Percentiles rank a stretch among this genome's conserved stretches.
Conservation (phyloP, 2,888 invertebrate genomes). For the Watsonalla cultraria region DNA sequence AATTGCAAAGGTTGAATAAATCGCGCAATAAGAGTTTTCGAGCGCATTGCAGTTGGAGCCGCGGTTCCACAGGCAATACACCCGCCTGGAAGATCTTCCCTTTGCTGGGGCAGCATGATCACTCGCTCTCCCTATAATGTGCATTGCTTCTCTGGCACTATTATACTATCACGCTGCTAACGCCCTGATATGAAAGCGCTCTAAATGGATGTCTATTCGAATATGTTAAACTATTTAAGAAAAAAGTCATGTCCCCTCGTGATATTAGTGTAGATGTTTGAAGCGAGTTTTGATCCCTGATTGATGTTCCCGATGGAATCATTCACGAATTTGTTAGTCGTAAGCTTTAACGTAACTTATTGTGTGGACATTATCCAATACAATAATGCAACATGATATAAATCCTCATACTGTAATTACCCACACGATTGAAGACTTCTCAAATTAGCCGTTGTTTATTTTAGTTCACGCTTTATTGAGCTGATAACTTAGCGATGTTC, state of each 20-base stretch:
- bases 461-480: conserved; percentile 35
- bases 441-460: conserved; percentile 13
- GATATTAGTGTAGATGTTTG: conserved; percentile 67
- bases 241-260: conserved; percentile 58
- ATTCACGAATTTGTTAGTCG: conserved; percentile 64
- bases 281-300: conserved; percentile 36
- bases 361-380: conserved; percentile 10
- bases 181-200: too few relatives aligned
- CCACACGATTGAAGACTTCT: conserved; percentile 22
- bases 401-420: conserved; percentile 7
- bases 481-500: conserved; percentile 14
- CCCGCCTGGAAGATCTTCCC: too few relatives aligned
- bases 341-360: conserved; percentile 59
- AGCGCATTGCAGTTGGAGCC: too few relatives aligned
- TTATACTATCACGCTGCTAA: too few relatives aligned
- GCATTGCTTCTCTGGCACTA: too few relatives aligned
- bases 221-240: conserved; percentile 16
- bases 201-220: conserved; percentile 11
- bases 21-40: too few relatives aligned
- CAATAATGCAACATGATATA: conserved; percentile 11
- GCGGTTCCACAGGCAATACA: too few relatives aligned
- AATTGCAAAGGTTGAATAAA: too few relatives aligned
- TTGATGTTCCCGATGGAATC: conserved; percentile 46
- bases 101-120: too few relatives aligned
- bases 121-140: not conserved